Percentiles rank a stretch among this genome's conserved stretches.
These are phyloP conservation scores for Drosophila basisetae DNA, from an alignment of 2,888 invertebrate genomes.

Conservation along the genomic window DNA sequence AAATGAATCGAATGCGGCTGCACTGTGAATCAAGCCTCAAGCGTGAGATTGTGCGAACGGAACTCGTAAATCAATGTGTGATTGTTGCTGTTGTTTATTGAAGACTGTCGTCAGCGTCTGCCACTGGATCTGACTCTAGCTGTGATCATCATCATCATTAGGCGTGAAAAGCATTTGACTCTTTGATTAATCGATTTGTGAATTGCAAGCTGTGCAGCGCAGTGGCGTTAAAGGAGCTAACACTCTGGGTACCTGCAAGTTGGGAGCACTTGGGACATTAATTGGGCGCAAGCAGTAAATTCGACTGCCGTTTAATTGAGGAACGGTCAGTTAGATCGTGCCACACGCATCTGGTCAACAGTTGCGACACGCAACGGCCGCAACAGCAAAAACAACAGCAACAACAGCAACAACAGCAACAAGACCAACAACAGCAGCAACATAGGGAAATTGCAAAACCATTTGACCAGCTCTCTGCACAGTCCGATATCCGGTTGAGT, in stretches of 20 bases:
- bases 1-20: slow-evolving; percentile 28
- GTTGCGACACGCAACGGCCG: slow-evolving; percentile 48
- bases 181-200: slow-evolving; percentile 53
- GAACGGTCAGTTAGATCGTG: slow-evolving; percentile 42
- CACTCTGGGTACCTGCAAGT: neutral
- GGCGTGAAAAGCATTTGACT: slow-evolving; percentile 44
- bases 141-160: slow-evolving; percentile 56
- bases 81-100: slow-evolving; percentile 13
- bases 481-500: slow-evolving; percentile 61
- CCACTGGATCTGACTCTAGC: slow-evolving; percentile 4
- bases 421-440: slow-evolving; percentile 24
- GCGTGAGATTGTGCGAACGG: slow-evolving; percentile 62
- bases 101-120: slow-evolving; percentile 41
- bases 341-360: slow-evolving; percentile 59
- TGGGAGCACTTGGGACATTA: slow-evolving; percentile 38
- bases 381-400: neutral
- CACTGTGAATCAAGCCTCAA: slow-evolving; percentile 16
- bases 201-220: slow-evolving; percentile 13
- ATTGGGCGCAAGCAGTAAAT: slow-evolving; percentile 51
- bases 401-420: neutral
- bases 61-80: slow-evolving; percentile 55
- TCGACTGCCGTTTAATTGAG: slow-evolving; percentile 56
- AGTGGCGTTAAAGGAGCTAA: slow-evolving; percentile 6
- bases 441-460: slow-evolving; percentile 69
- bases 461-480: slow-evolving; percentile 45